These are phyloP conservation scores for Phalacrocorax aristotelis DNA, from an alignment of 2,113 vertebrate species.

Conservation along the genomic window DNA sequence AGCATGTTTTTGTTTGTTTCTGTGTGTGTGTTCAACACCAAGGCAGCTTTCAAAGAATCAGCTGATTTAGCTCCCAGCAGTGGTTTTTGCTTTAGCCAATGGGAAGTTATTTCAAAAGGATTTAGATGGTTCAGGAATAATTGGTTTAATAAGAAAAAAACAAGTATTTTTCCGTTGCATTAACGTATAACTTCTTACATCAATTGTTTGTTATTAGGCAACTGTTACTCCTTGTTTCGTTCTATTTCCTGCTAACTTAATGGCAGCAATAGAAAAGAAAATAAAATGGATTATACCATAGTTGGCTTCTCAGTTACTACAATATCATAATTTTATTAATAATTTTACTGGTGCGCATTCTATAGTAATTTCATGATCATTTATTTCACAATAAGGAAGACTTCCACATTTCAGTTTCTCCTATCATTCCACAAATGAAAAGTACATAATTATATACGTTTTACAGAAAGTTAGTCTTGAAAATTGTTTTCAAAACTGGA, in stretches of 20 bases:
- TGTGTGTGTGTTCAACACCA: background rate
- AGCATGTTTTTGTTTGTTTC: background rate
- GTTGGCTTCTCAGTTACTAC: background rate
- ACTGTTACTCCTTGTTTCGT: background rate
- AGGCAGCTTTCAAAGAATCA: background rate
- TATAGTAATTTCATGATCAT: background rate
- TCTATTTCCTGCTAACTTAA: background rate
- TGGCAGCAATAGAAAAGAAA: background rate
- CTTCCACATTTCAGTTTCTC: background rate
- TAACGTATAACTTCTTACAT: background rate
- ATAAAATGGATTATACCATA: background rate
- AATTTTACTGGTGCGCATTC: background rate
- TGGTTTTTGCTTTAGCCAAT: background rate
- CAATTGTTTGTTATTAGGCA: background rate
- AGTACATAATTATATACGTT: background rate
- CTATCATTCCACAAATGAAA: background rate
- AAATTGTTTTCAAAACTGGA: background rate
- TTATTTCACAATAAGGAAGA: background rate
- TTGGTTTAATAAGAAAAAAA: background rate
- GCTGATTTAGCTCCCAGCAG: background rate
- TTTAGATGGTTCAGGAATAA: slow-evolving; percentile 9
- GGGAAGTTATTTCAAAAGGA: background rate
- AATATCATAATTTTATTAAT: background rate
- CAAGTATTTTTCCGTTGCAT: background rate
- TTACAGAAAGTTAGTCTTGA: background rate